Conservation (phyloP, 2,888 invertebrate species). For the Trissolcus japonicus region DNA sequence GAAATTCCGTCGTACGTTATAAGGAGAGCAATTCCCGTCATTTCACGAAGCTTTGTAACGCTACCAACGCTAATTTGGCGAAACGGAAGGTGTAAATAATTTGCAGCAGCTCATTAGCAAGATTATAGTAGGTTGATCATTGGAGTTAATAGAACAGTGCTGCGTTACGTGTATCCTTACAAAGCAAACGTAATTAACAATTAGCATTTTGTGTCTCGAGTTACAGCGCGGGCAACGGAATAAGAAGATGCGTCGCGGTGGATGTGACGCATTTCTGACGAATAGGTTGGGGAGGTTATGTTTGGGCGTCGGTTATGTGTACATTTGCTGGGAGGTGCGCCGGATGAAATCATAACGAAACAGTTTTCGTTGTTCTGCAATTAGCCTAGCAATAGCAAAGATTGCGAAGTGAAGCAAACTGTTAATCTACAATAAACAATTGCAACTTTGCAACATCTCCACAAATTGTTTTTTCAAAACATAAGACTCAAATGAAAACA, state of each 20-base stretch:
- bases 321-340: conserved; percentile 25
- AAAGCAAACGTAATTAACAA: conserved; percentile 54
- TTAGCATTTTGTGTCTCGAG: conserved; percentile 36
- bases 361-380: conserved; percentile 44
- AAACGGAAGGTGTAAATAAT: conserved; percentile 50
- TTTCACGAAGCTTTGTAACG: conserved; percentile 32
- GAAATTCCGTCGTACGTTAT: conserved; percentile 22
- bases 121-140: conserved; percentile 45
- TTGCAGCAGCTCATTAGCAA: conserved; percentile 43
- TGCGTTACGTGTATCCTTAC: conserved; percentile 33
- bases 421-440: no score
- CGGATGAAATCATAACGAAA: conserved; percentile 66
- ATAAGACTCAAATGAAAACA: no score
- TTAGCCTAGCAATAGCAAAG: conserved; percentile 55
- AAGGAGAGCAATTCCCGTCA: conserved; percentile 31
- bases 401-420: no score
- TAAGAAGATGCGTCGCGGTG: conserved; percentile 43
- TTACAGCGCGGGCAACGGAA: conserved; percentile 27
- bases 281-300: conserved; percentile 33
- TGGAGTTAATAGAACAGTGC: conserved; percentile 46
- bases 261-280: conserved; percentile 45
- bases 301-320: conserved; percentile 14
- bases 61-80: conserved; percentile 37
- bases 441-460: no score
- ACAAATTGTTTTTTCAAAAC: no score